A percentile compares a stretch with the other conserved stretches of the same genome.
Evolutionary conservation across 1,140 invertebrate genomes (phyloP).

Genomic region (Metopolophium dirhodum): DNA sequence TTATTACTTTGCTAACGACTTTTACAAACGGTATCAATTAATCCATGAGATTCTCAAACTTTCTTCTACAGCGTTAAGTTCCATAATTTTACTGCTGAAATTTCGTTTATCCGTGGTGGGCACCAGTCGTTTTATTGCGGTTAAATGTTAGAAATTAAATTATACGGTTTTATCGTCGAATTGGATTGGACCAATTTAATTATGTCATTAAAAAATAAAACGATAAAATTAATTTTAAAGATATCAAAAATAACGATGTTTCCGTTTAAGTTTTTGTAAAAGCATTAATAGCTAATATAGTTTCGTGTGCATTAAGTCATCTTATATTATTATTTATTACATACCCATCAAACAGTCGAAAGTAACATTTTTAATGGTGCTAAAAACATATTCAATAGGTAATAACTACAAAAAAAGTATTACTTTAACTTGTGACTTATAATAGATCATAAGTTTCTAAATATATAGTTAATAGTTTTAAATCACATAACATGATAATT

Average conservation of each 20-base stretch:
- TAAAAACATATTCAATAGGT: neutral
- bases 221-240: slow-evolving; percentile 4
- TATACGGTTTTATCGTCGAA: neutral
- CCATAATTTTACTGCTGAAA: neutral
- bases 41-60: neutral
- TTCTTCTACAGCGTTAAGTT: neutral
- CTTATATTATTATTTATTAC: neutral
- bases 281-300: neutral
- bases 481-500: neutral
- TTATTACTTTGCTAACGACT: neutral
- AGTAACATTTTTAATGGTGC: neutral
- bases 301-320: neutral
- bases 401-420: neutral
- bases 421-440: neutral
- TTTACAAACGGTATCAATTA: slow-evolving; percentile 4
- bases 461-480: neutral
- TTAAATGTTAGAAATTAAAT: slow-evolving; percentile 12
- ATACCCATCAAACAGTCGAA: neutral
- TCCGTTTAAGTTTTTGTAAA: neutral
- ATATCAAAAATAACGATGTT: slow-evolving; percentile 11
- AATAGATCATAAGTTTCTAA: neutral
- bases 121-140: neutral
- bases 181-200: neutral
- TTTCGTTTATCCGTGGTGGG: neutral
- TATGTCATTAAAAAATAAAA: slow-evolving; percentile 17